Conservation (phyloP, 2,113 vertebrate genomes). For the Callospermophilus lateralis region DNA sequence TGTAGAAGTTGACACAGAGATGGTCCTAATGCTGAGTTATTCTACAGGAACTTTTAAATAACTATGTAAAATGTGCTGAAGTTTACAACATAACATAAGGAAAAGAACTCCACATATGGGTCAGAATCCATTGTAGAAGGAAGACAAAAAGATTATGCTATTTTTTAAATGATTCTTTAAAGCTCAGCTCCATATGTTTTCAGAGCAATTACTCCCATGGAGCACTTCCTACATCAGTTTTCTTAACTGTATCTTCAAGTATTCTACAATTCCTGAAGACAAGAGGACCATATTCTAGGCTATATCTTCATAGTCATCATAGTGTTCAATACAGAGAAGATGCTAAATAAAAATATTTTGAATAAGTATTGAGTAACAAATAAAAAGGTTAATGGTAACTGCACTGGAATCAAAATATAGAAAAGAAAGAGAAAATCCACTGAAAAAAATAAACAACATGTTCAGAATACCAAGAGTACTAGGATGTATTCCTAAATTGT, state of each 20-base stretch:
- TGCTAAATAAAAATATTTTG: background rate
- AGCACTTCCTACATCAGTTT: background rate
- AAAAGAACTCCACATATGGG: background rate
- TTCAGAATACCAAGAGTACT: background rate
- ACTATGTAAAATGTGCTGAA: background rate
- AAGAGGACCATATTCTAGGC: background rate
- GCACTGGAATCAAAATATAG: background rate
- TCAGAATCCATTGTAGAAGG: background rate
- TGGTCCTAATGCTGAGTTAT: background rate
- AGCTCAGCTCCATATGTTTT: background rate
- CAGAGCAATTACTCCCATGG: background rate
- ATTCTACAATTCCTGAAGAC: background rate
- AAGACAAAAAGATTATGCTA: background rate
- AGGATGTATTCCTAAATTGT: background rate
- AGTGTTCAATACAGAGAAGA: background rate
- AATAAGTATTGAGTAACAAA: background rate
- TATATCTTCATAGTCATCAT: background rate
- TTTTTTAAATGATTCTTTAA: background rate
- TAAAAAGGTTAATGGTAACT: background rate
- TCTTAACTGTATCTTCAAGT: background rate
- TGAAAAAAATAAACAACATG: background rate
- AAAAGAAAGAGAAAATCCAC: background rate
- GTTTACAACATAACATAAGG: background rate
- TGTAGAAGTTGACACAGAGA: background rate
- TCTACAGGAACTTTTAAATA: background rate